A percentile compares a stretch with the other conserved stretches of the same genome.
phyloP scores from a whole-genome alignment of 2,888 invertebrate species.

The Meta bourneti region DNA sequence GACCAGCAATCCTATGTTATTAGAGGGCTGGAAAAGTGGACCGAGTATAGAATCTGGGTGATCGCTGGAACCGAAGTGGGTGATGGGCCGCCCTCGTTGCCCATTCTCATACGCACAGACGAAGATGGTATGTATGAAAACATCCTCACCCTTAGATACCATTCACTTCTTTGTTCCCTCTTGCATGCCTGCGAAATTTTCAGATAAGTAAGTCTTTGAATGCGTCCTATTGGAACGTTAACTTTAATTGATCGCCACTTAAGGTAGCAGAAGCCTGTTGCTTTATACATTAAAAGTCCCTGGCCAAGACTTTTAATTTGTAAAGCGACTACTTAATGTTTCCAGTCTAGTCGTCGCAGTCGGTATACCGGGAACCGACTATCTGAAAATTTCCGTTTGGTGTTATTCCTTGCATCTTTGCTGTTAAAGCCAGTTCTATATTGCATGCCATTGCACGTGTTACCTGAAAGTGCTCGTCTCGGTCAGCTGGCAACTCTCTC shows the following conservation, averaged over 20 bases:
- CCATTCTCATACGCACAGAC: conserved; percentile 94
- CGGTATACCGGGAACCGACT: background rate
- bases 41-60: conserved; percentile 97
- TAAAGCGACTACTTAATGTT: conserved; percentile 5
- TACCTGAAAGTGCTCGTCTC: conserved; percentile 54
- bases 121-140: conserved; percentile 95
- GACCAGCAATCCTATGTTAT: conserved; percentile 84
- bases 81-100: conserved; percentile 95
- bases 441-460: conserved; percentile 63
- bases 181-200: conserved; percentile 64
- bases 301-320: conserved; percentile 75
- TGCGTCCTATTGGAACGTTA: no score
- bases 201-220: conserved; percentile 6
- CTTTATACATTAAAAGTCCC: conserved; percentile 69
- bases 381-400: conserved; percentile 45
- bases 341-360: background rate
- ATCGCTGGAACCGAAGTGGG: conserved; percentile 97
- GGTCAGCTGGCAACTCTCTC: conserved; percentile 76
- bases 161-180: conserved; percentile 47
- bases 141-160: conserved; percentile 41
- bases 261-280: background rate
- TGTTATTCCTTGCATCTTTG: conserved; percentile 56
- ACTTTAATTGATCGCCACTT: background rate
- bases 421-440: conserved; percentile 66
- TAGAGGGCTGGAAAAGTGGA: conserved; percentile 96